Base-by-base conservation (phyloP, 2,797 vertebrate species). In the Geotrypetes seraphini region DNA sequence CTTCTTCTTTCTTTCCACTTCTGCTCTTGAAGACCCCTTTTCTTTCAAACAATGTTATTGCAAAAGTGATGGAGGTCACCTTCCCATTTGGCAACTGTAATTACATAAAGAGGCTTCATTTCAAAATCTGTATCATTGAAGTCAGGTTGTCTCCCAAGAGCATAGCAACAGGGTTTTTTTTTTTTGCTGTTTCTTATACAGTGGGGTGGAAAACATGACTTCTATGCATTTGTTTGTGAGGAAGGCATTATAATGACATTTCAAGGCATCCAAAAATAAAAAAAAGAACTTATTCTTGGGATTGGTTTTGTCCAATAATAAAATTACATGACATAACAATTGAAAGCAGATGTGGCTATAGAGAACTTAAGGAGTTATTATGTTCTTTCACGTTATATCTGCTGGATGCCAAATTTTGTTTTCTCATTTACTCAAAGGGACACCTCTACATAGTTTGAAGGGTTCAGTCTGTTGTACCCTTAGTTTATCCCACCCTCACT, bases 251-350 rank as follows among this genome's bases (percentile, higher is more conserved):
- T 76, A 82, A 79, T 75, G 73, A 69, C 56, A 71, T 78, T 81
- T 79, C 75, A 77, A 79, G 75, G 53, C 56, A 67, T 52, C 57
- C 7, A 51, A n/a, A n/a, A n/a, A n/a, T n/a, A n/a, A n/a, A n/a
- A n/a, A n/a, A n/a, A n/a, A 74, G 67, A 32, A 20, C 36, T 59
- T 63, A 70, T 71, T 73, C 39, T 53, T 71, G 75, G 66, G 60
- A 67, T 67, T 71, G 60, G 48, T 63, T 76, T 77, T 1, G 41
- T 77, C 66, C 76, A 79, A 79, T 63, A 71, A 70, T 75, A 64
- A 73, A 79, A 68, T 66, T 53, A 71, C 54, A 78, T 77, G 69
- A 79, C 67, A 66, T 68, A 69, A 38, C 75, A 68, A 82, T 67
- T 73, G 70, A 70, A 75, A 78, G 42, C 77, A 79, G 62, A 75